phyloP scores from a whole-genome alignment of 2,113 vertebrate genomes.

The Scatophagus argus region DNA sequence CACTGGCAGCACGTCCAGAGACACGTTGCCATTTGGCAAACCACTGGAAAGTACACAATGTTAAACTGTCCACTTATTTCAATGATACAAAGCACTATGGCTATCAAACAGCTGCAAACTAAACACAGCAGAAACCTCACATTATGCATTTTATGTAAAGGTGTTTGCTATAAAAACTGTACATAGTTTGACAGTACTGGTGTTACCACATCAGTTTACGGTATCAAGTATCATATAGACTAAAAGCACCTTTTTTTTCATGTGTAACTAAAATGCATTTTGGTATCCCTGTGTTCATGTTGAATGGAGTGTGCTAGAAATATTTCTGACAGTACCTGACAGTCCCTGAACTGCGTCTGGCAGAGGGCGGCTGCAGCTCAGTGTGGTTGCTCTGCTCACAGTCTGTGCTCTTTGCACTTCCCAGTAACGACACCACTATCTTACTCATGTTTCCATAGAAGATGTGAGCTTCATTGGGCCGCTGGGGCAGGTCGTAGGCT shows the following conservation, averaged over 20 bases:
- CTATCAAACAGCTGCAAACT: background rate
- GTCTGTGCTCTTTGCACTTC: constrained; percentile 69
- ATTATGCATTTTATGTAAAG: background rate
- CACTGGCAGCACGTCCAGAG: constrained; percentile 94
- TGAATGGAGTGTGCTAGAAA: background rate
- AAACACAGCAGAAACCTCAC: background rate
- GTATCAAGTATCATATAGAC: background rate
- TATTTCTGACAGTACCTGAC: constrained; percentile 82
- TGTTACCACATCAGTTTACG: background rate
- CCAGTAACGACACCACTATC: constrained; percentile 87
- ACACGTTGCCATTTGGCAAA: constrained; percentile 79
- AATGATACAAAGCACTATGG: background rate
- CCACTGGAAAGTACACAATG: constrained; percentile 72
- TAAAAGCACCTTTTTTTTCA: background rate
- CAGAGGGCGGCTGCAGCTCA: constrained; percentile 67
- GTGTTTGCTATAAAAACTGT: background rate
- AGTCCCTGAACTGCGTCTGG: constrained; percentile 43
- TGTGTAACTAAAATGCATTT: background rate
- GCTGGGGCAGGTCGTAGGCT: constrained; percentile 90
- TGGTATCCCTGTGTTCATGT: background rate
- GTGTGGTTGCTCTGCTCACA: constrained; percentile 59
- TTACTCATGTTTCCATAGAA: constrained; percentile 92
- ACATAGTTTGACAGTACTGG: too few species aligned
- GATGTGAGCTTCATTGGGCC: constrained; percentile 87
- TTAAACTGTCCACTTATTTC: background rate